Percentiles rank a stretch among this genome's conserved stretches.
phyloP scores from a whole-genome alignment of 1,140 invertebrate genomes.

The Hypothenemus hampei region DNA sequence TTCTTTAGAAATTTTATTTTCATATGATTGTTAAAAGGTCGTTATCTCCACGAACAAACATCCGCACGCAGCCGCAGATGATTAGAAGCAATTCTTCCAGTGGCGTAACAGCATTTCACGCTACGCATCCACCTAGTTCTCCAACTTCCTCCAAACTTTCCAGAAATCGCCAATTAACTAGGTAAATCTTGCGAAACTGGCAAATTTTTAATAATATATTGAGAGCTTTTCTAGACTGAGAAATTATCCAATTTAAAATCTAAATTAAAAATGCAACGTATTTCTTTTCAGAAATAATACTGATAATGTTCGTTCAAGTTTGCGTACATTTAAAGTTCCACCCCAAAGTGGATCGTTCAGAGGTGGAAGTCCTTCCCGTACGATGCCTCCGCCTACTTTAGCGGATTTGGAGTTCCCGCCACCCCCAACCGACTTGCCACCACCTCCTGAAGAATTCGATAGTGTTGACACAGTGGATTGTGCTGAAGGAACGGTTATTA shows the following conservation, averaged over 20 bases:
- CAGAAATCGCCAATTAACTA: slow-evolving; percentile 47
- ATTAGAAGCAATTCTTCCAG: slow-evolving; percentile 78
- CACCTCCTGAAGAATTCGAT: slow-evolving; percentile 62
- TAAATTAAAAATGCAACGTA: neutral
- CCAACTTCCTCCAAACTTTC: slow-evolving; percentile 51
- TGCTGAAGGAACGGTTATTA: slow-evolving; percentile 31
- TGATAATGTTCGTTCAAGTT: slow-evolving; percentile 41
- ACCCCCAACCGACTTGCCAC: slow-evolving; percentile 71
- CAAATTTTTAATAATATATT: neutral
- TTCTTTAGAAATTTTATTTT: too few relatives aligned
- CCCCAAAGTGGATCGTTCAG: slow-evolving; percentile 52
- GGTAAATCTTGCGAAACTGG: too few relatives aligned
- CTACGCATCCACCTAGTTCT: slow-evolving; percentile 57
- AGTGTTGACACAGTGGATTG: slow-evolving; percentile 40
- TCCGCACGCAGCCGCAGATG: slow-evolving; percentile 69
- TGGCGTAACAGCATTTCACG: slow-evolving; percentile 61
- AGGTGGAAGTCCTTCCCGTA: slow-evolving; percentile 34
- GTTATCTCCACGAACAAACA: slow-evolving; percentile 55
- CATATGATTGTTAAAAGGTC: slow-evolving; percentile 30
- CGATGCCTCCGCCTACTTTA: slow-evolving; percentile 51
- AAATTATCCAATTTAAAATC: neutral
- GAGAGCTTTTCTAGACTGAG: neutral
- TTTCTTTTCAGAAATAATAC: slow-evolving; percentile 41
- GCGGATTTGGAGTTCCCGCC: slow-evolving; percentile 83
- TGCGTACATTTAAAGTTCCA: slow-evolving; percentile 51